phyloP scores from a whole-genome alignment of 2,888 invertebrate genomes.

The Hoplodrina blanda region DNA sequence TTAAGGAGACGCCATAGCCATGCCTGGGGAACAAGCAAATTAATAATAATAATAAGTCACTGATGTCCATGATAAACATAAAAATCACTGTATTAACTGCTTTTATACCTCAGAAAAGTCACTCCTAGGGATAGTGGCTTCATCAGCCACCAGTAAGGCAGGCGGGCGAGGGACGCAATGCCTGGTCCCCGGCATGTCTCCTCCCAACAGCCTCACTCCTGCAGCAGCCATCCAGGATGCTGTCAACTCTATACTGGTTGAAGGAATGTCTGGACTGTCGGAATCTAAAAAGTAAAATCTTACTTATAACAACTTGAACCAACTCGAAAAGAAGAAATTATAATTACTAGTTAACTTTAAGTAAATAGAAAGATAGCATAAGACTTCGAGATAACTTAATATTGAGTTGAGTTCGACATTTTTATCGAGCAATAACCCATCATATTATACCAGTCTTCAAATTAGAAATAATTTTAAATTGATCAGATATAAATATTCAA shows the following conservation, averaged over 20 bases:
- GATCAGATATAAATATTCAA: too few species aligned
- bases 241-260: constrained; percentile 71
- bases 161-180: constrained; percentile 67
- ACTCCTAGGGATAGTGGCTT: constrained; percentile 72
- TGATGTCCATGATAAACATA: too few species aligned
- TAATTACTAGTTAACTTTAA: too few species aligned
- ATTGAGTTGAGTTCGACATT: too few species aligned
- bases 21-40: constrained; percentile 85
- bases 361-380: too few species aligned
- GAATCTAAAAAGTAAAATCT: constrained; percentile 65
- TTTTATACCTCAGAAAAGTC: constrained; percentile 83
- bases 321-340: too few species aligned
- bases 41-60: too few species aligned
- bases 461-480: too few species aligned
- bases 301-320: too few species aligned
- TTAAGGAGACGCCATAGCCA: constrained; percentile 92
- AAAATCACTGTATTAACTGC: not conserved
- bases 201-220: constrained; percentile 74
- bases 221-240: constrained; percentile 77
- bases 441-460: too few species aligned
- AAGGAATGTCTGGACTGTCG: constrained; percentile 69
- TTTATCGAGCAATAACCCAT: too few species aligned
- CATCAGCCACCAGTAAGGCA: constrained; percentile 69
- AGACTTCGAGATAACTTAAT: too few species aligned
- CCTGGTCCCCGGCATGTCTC: constrained; percentile 51